Evolutionary conservation across 2,888 invertebrate genomes (phyloP).

Genomic region (Adelphocoris suturalis): DNA sequence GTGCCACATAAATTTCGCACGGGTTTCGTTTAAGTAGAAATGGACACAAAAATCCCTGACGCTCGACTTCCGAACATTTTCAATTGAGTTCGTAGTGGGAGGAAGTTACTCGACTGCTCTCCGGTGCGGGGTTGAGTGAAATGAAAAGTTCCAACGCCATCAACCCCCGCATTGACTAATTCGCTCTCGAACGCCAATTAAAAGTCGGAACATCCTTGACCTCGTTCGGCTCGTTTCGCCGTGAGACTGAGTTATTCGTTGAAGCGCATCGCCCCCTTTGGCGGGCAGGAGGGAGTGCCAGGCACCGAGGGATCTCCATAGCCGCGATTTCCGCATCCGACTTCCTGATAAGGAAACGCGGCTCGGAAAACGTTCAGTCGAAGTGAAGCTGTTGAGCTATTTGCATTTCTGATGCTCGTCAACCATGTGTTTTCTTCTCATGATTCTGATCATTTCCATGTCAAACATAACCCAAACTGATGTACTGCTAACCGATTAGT

Average conservation of each 20-base stretch:
- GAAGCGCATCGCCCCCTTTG: neutral
- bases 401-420: neutral
- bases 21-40: no score
- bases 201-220: neutral
- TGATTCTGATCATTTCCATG: no score
- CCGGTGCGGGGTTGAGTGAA: no score
- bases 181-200: neutral
- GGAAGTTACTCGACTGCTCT: no score
- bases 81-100: no score
- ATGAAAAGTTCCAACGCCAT: no score
- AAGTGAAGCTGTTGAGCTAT: neutral
- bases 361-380: constrained; percentile 13
- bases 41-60: no score
- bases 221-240: neutral
- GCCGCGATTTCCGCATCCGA: constrained; percentile 60
- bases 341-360: constrained; percentile 59
- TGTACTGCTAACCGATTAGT: no score
- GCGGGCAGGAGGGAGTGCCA: neutral
- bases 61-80: no score
- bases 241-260: neutral
- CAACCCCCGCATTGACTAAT: neutral
- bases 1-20: no score
- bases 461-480: no score
- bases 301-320: neutral
- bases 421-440: no score